phyloP scores from a whole-genome alignment of 2,888 invertebrate species.

The Cosmia trapezina region DNA sequence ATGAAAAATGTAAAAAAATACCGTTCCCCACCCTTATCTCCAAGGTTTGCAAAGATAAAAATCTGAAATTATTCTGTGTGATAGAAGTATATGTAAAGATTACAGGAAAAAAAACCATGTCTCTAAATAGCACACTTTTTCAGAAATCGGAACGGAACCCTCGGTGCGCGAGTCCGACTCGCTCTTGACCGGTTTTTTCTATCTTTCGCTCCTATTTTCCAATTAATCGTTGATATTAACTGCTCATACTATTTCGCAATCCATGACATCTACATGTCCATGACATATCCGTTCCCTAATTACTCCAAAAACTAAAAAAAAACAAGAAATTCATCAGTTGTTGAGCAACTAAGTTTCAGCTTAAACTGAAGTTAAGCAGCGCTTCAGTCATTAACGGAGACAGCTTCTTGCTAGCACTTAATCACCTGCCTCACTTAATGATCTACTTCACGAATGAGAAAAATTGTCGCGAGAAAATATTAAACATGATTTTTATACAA shows the following conservation, averaged over 20 bases:
- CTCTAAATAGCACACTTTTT: no score
- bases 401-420: constrained; percentile 65
- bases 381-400: constrained; percentile 65
- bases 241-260: neutral
- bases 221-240: neutral
- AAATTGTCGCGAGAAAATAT: constrained; percentile 19
- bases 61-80: no score
- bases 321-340: constrained; percentile 53
- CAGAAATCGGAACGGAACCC: no score
- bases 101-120: no score
- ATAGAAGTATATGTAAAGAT: no score
- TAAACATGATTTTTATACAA: constrained; percentile 18
- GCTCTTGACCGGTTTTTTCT: no score
- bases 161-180: no score
- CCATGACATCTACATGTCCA: neutral
- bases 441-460: constrained; percentile 29
- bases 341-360: constrained; percentile 60
- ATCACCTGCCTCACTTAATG: constrained; percentile 52
- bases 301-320: constrained; percentile 26
- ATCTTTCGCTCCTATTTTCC: neutral
- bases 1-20: no score
- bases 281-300: constrained; percentile 1
- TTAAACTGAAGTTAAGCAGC: constrained; percentile 52
- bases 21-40: no score
- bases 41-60: no score